Evolutionary conservation across 2,797 vertebrate species (phyloP), one percentile per base, ranked within the genome.

Genomic region (Sandelia bainsii): DNA sequence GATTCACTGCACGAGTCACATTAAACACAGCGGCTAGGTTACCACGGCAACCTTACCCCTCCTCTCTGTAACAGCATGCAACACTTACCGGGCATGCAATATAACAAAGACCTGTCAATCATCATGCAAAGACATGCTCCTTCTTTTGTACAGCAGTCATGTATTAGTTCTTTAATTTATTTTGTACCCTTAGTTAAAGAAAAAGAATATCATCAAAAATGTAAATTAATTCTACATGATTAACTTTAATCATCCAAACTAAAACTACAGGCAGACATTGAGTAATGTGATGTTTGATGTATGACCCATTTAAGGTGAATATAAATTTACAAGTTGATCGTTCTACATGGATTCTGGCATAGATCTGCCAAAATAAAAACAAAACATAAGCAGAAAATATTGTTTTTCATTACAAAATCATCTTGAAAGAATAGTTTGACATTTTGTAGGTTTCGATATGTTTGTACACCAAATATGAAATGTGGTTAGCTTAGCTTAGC

Each of bases 11-110:
- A 86, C 72, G 54, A 72, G 29, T 60, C 66, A 44, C 62, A 69
- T 66, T 66, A 73, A 62, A 85, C 74, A 78, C 77, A 73, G 79
- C 40, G 66, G 58, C 67, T 56, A 48, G 63, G 80, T 89, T 70
- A 75, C 71, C 81, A 66, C 10, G 53, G 75, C 45, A 67, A 90
- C 85, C 90, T 87, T 86, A 89, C 88, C 91, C 82, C n/a, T 56
- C 80, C 51, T 81, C 70, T 68, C 70, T 34, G 63, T 22, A 51
- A 64, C 84, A 62, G 67, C 87, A 79, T 60, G 74, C 87, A 90
- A 88, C 92, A 92, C 85, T 92, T 81, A 89, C 75, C 79, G 20
- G 77, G 60, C 92, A 93, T 92, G 92, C 92, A 93, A 87, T 59
- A 84, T 16, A 88, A 86, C 72, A 87, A 62, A 81, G 59, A 84